Evolutionary conservation across 2,888 invertebrate genomes (phyloP).

Genomic region (Diaperis boleti): DNA sequence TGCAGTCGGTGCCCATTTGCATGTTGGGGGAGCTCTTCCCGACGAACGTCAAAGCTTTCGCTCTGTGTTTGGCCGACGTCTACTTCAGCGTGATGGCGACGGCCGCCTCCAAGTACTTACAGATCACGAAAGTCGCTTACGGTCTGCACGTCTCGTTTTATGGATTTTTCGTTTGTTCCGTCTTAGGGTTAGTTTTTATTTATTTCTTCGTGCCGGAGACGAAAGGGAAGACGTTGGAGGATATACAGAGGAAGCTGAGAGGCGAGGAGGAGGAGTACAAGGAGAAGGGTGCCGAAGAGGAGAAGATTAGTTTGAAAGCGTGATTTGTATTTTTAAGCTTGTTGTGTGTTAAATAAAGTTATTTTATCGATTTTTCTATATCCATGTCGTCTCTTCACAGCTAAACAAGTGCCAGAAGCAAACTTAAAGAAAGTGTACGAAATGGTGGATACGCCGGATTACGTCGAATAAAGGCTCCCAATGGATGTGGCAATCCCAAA

Average conservation of each 20-base stretch:
- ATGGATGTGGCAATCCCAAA: too few relatives aligned
- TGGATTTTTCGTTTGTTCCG: conserved; percentile 72
- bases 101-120: conserved; percentile 67
- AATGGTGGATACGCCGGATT: too few relatives aligned
- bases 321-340: background rate
- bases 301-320: conserved; percentile 26
- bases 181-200: conserved; percentile 73
- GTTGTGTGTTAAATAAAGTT: conserved; percentile 6
- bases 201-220: conserved; percentile 75
- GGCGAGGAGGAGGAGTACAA: conserved; percentile 56
- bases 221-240: conserved; percentile 77
- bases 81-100: conserved; percentile 67
- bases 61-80: conserved; percentile 70
- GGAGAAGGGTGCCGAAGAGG: conserved; percentile 11
- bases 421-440: too few relatives aligned
- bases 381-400: too few relatives aligned
- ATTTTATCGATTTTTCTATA: conserved; percentile 1
- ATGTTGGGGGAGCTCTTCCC: conserved; percentile 71
- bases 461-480: too few relatives aligned
- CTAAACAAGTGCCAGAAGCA: too few relatives aligned
- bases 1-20: conserved; percentile 69
- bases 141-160: conserved; percentile 76
- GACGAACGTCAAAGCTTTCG: conserved; percentile 69
- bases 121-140: conserved; percentile 68
- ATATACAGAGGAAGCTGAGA: conserved; percentile 75